Conservation (phyloP, 2,113 vertebrate genomes). For the Nesogale talazaci region DNA sequence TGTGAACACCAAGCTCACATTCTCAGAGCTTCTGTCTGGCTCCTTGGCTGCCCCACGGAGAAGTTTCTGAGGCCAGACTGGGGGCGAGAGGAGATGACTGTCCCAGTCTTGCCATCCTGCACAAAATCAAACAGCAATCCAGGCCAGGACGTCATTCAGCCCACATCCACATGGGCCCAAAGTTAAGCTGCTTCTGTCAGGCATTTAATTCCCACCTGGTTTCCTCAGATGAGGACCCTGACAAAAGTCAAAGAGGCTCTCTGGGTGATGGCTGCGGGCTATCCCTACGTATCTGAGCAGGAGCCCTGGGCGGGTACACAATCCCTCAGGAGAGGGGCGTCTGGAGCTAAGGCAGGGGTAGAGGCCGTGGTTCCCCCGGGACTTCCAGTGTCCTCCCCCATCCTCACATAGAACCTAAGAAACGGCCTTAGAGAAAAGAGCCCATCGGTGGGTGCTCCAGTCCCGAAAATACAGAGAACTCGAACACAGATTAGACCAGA, state of each 20-base stretch:
- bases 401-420: background rate
- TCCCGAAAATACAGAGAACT: background rate
- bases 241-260: background rate
- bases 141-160: background rate
- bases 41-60: background rate
- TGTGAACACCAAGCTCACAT: background rate
- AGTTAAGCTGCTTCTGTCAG: background rate
- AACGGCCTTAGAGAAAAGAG: background rate
- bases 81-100: background rate
- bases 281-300: background rate
- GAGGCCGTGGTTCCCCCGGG: background rate
- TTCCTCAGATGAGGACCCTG: background rate
- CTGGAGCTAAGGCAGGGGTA: background rate
- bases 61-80: no score
- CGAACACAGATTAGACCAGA: background rate
- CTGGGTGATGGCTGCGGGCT: background rate
- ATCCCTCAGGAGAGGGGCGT: background rate
- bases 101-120: background rate
- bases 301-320: fast-evolving
- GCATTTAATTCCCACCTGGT: background rate
- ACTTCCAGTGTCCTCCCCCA: background rate
- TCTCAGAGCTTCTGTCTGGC: no score
- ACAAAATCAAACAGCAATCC: background rate
- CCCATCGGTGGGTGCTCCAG: background rate
- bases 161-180: background rate